A percentile compares a stretch with the other conserved stretches of the same genome.
These are phyloP conservation scores for Chymomyza procnemis DNA, from an alignment of 2,888 invertebrate species.

Conservation along the genomic window DNA sequence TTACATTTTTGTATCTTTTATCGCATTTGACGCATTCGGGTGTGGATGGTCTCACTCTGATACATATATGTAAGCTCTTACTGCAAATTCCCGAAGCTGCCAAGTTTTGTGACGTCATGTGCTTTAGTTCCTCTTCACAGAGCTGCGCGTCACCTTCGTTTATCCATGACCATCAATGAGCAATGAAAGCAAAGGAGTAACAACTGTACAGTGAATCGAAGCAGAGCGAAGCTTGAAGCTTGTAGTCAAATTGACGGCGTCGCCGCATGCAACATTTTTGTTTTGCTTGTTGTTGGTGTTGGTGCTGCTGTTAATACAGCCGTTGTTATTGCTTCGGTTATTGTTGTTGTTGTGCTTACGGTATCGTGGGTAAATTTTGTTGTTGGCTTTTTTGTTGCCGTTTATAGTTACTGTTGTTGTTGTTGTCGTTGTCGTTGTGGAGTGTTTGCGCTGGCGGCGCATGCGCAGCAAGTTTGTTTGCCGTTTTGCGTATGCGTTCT, in stretches of 20 bases:
- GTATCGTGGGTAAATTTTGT: constrained; percentile 38
- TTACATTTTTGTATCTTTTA: too few species aligned
- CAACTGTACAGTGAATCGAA: not conserved
- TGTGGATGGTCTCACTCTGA: too few species aligned
- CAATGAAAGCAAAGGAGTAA: not conserved
- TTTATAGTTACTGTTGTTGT: constrained; percentile 5
- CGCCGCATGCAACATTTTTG: constrained; percentile 3
- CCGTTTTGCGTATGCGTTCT: constrained; percentile 2
- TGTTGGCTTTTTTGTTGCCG: not conserved
- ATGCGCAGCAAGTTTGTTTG: constrained; percentile 5
- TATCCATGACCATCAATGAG: too few species aligned
- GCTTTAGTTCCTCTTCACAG: too few species aligned
- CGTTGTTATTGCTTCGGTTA: not conserved
- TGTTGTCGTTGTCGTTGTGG: constrained; percentile 25
- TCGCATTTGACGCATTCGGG: too few species aligned
- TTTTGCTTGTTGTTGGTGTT: not conserved
- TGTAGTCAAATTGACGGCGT: not conserved
- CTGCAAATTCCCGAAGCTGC: too few species aligned
- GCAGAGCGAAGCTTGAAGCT: not conserved
- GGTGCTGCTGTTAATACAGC: not conserved
- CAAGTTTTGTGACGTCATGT: too few species aligned
- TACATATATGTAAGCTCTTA: too few species aligned
- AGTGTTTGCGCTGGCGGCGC: constrained; percentile 4
- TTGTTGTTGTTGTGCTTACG: constrained; percentile 17
- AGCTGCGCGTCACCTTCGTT: too few species aligned